phyloP scores from a whole-genome alignment of 2,113 vertebrate species.

The Enhydra lutris region DNA sequence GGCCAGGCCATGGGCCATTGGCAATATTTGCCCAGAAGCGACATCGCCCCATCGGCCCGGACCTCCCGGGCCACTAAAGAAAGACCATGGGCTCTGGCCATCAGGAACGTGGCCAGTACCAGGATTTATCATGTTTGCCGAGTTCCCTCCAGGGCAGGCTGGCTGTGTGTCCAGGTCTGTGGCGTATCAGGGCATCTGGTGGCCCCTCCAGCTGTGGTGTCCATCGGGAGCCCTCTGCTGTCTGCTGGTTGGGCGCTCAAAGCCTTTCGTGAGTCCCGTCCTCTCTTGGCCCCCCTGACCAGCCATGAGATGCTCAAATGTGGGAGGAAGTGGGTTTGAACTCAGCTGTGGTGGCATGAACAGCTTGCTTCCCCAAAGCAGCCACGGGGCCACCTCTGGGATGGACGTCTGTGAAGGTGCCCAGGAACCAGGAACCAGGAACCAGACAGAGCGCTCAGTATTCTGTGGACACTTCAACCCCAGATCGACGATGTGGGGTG shows the following conservation, averaged over 20 bases:
- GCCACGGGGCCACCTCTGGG: background rate
- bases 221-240: background rate
- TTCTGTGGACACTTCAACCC: background rate
- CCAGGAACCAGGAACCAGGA: background rate
- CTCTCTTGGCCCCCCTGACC: no score
- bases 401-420: rapidly evolving
- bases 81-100: background rate
- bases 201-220: rapidly evolving
- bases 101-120: background rate
- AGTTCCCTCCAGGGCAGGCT: no score
- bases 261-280: no score
- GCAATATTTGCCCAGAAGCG: background rate
- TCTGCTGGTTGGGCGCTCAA: rapidly evolving
- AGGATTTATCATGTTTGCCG: background rate
- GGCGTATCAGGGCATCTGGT: rapidly evolving
- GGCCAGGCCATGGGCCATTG: rapidly evolving
- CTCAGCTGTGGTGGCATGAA: no score
- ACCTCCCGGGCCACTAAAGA: constrained; percentile 5
- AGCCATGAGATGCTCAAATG: no score
- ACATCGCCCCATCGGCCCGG: background rate
- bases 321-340: no score
- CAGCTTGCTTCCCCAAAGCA: no score
- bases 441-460: rapidly evolving
- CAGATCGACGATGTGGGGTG: background rate
- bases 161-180: rapidly evolving